phyloP scores from a whole-genome alignment of 2,113 vertebrate species.

The Etia nguti region DNA sequence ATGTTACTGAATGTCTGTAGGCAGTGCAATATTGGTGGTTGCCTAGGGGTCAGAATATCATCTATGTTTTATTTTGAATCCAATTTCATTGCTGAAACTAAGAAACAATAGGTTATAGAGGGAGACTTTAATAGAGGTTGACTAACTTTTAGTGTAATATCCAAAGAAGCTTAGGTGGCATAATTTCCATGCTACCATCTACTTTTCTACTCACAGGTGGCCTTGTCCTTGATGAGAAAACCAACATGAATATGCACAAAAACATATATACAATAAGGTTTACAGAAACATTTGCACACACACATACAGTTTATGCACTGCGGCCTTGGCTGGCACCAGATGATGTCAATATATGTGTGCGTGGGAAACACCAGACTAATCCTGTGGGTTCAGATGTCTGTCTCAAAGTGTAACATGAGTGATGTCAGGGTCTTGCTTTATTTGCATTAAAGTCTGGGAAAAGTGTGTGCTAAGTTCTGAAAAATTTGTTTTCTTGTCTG shows the following conservation, averaged over 20 bases:
- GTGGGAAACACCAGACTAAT: conserved; percentile 38
- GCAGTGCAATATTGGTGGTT: neutral
- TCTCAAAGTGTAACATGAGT: conserved; percentile 37
- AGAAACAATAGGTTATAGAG: neutral
- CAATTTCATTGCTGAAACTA: neutral
- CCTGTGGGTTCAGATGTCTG: conserved; percentile 39
- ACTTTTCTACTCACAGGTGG: neutral
- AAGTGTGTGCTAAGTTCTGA: neutral
- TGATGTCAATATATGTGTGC: conserved; percentile 12
- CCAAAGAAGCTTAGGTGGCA: neutral
- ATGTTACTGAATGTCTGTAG: neutral
- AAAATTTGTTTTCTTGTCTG: neutral
- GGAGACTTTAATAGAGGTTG: neutral
- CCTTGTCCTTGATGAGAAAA: conserved; percentile 4
- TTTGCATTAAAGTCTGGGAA: conserved; percentile 25
- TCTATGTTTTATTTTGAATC: neutral
- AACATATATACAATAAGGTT: neutral
- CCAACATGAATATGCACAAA: conserved; percentile 3
- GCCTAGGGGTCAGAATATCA: neutral
- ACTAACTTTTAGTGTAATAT: neutral
- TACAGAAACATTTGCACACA: neutral
- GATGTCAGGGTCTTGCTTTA: conserved; percentile 33
- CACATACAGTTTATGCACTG: conserved; percentile 22
- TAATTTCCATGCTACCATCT: neutral
- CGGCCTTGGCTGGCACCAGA: conserved; percentile 34